Evolutionary conservation across 2,888 invertebrate species (phyloP).

Genomic region (Orgyia antiqua): DNA sequence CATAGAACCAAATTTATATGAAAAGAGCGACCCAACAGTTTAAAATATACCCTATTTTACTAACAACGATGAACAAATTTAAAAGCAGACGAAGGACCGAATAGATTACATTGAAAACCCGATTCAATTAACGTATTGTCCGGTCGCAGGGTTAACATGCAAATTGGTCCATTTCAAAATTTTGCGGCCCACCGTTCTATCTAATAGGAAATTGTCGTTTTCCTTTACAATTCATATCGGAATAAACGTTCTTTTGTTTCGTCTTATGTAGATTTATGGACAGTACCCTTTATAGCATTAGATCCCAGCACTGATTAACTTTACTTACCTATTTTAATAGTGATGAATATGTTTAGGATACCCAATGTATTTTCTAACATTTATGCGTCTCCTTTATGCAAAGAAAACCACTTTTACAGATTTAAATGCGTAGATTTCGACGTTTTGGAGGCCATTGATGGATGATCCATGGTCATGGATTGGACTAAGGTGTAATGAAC

Average conservation of each 20-base stretch:
- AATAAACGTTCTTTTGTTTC: slow-evolving; percentile 47
- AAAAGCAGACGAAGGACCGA: slow-evolving; percentile 43
- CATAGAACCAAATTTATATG: too few species aligned
- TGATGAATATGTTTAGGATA: too few species aligned
- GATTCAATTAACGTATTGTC: slow-evolving; percentile 61
- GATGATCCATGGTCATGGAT: too few species aligned
- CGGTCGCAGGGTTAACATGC: slow-evolving; percentile 58
- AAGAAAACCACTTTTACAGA: too few species aligned
- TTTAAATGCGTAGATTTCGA: too few species aligned
- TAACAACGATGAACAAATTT: slow-evolving; percentile 32
- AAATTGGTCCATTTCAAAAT: slow-evolving; percentile 63
- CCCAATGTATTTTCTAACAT: too few species aligned
- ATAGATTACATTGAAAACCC: slow-evolving; percentile 48
- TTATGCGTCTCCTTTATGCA: too few species aligned
- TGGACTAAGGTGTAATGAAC: too few species aligned
- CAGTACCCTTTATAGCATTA: too few species aligned
- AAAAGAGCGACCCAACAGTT: slow-evolving; percentile 2
- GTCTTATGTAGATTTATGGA: slow-evolving; percentile 45
- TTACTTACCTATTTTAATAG: too few species aligned
- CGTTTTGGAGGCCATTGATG: too few species aligned
- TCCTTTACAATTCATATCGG: slow-evolving; percentile 56
- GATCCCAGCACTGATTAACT: too few species aligned
- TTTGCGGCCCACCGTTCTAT: slow-evolving; percentile 43
- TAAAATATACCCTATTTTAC: not conserved
- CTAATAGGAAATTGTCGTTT: slow-evolving; percentile 66